Base-by-base conservation (phyloP, 2,888 invertebrate species). In the Seira ritae region DNA sequence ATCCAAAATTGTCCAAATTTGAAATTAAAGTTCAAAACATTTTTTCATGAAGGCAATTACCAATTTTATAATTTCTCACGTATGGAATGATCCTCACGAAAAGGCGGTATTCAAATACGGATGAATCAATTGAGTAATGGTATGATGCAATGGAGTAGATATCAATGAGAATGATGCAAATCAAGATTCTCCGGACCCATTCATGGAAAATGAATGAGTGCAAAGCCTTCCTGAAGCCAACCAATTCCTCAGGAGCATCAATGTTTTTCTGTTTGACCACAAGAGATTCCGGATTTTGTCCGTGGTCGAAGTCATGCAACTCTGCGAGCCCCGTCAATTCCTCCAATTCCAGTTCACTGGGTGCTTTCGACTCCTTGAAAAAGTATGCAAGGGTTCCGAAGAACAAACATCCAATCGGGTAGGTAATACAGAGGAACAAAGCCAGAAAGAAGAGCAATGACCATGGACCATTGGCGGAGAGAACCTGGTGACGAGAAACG, bases 341-440 rank as follows among this genome's bases (percentile, higher is more conserved):
- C 4, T 80, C 80, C 42, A 74, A 15, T 31, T 80, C 80, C 1
- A 80, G 75, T n/a, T 80, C 75, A 2, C 1, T 68, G 10, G 69
- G 42, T 12, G 74, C 42, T 24, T 80, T 80, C 17, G 80, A 80
- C 10, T 80, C 74, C 0, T 24, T 65, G 19, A 75, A 80, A 55
- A 80, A 46, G 65, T 65, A 65, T 1, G 24, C 84, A 1, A 86
- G 65, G n/a, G 84, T 70, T 1, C 68, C 85, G 68, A 85, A 84
- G 24, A 82, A 80, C 4, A 86, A 69, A 68, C 77, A 69, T 23
- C 86, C 84, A 55, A 86, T 78, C 31, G 80, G 80, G 60, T 75
- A 84, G 0, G 86, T 86, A 2, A 85, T 78, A 10, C 80, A 20
- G 37, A 85, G 78, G 70, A 85, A 86, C 15, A 80, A 67, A 1